Evolutionary conservation across 2,113 vertebrate species (phyloP), one percentile per base, ranked within the genome.

Genomic region (Mola mola): DNA sequence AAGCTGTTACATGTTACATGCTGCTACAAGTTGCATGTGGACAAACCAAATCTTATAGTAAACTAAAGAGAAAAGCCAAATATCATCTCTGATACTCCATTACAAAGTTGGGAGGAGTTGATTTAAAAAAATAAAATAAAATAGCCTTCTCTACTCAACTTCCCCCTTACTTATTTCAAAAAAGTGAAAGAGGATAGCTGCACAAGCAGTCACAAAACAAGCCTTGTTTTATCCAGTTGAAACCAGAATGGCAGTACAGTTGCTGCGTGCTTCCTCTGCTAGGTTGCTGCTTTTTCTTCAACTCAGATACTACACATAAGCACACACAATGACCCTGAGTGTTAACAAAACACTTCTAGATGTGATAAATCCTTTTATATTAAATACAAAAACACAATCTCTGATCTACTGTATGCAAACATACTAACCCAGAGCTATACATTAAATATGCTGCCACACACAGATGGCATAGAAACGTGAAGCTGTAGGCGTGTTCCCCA

Each of bases 161-260:
- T 26, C 8, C 1, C 34, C 20, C 25, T 43, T 28, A 24, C 26
- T 33, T 47, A 55, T 38, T 59, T 43, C 25, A 47, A 47, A 31
- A 24, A 16, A 20, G 40, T 61, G 31, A 78, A 65, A 68, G 49
- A 36, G 37, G 41, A 66, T 42, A 65, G 58, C 52, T 72, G 26
- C 10, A 43, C 13, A 59, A 67, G 44, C 20, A 11, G 26, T 52
- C 21, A 72, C 51, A 78, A 65, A 72, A 62, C 71, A 53, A 64
- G 33, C 41, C 48, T 72, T 69, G 74, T 81, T 74, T 68, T 21
- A 77, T 84, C 77, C 69, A 56, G 75, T 72, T 78, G 22, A 67
- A 83, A 83, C 76, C 68, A 72, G 81, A 75, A 62, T 7, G 37
- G 47, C 63, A 52, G 66, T 11, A 13, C 47, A 59, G 51, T 59